These are phyloP conservation scores for Rhinogobio ventralis DNA, from an alignment of 2,797 vertebrate species.

Conservation along the genomic window DNA sequence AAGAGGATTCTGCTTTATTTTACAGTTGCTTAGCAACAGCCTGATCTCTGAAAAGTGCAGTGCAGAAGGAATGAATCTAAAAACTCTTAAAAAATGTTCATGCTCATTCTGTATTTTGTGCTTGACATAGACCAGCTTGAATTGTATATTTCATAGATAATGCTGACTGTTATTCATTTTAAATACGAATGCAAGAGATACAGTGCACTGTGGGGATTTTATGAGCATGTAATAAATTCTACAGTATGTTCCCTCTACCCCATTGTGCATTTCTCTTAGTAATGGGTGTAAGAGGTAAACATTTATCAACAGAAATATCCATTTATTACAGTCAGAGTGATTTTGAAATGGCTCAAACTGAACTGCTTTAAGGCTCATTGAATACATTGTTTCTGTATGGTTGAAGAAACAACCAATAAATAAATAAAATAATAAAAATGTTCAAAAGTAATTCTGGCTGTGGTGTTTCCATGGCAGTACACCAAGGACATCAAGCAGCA, in stretches of 20 bases:
- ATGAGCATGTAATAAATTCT: not conserved
- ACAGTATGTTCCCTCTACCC: not conserved
- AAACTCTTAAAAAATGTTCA: conserved; percentile 68
- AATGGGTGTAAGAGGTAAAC: not conserved
- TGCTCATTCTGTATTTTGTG: conserved; percentile 57
- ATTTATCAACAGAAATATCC: not conserved
- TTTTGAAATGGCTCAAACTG: not conserved
- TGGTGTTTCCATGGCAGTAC: conserved; percentile 29
- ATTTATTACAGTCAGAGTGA: not conserved
- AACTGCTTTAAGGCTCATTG: not conserved
- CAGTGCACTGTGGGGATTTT: not conserved
- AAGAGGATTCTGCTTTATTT: conserved; percentile 78
- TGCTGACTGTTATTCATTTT: not conserved
- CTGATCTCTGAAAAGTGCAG: conserved; percentile 65
- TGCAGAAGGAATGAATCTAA: conserved; percentile 64
- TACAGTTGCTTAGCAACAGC: conserved; percentile 85
- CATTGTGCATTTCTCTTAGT: not conserved
- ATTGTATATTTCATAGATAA: conserved; percentile 14
- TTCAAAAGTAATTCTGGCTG: conserved; percentile 1
- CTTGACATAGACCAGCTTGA: conserved; percentile 57
- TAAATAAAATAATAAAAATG: not conserved
- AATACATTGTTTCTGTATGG: not conserved
- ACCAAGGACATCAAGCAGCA: conserved; percentile 15
- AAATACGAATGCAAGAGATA: not conserved
- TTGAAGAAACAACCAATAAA: not conserved